Evolutionary conservation across 2,888 invertebrate species (phyloP).

Genomic region (Mesochorus sp.): DNA sequence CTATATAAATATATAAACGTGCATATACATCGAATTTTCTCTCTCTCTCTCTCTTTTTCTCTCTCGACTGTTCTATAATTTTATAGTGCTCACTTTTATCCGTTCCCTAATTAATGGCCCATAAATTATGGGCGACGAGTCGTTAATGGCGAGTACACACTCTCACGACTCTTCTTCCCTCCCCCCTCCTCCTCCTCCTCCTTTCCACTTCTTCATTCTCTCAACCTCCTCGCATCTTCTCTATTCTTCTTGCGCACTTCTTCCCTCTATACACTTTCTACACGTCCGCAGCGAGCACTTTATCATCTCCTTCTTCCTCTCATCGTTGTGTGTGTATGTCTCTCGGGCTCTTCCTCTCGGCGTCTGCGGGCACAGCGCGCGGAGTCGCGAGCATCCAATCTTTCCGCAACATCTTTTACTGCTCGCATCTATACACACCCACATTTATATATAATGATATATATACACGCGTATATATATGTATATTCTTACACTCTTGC

Average conservation of each 20-base stretch:
- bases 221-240: constrained; percentile 27
- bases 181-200: not conserved
- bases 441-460: too few species aligned
- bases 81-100: constrained; percentile 76
- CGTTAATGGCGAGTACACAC: constrained; percentile 72
- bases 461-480: not conserved
- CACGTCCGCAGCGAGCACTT: constrained; percentile 50
- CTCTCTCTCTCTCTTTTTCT: too few species aligned
- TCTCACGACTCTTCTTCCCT: constrained; percentile 48
- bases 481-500: not conserved
- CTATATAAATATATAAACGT: not conserved
- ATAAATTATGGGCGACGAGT: constrained; percentile 79
- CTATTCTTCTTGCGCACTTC: constrained; percentile 52
- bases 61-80: constrained; percentile 74
- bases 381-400: constrained; percentile 55
- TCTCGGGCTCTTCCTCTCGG: constrained; percentile 55
- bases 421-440: not conserved
- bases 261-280: constrained; percentile 35
- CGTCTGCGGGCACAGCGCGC: constrained; percentile 31
- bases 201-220: constrained; percentile 6
- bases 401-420: constrained; percentile 55
- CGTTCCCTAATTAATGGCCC: constrained; percentile 78
- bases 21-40: not conserved
- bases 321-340: constrained; percentile 45
- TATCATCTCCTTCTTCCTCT: constrained; percentile 55